Percentiles rank a stretch among this genome's conserved stretches.
Conservation (phyloP, 2,113 vertebrate genomes). For the Ptilorrhoa leucosticta region DNA sequence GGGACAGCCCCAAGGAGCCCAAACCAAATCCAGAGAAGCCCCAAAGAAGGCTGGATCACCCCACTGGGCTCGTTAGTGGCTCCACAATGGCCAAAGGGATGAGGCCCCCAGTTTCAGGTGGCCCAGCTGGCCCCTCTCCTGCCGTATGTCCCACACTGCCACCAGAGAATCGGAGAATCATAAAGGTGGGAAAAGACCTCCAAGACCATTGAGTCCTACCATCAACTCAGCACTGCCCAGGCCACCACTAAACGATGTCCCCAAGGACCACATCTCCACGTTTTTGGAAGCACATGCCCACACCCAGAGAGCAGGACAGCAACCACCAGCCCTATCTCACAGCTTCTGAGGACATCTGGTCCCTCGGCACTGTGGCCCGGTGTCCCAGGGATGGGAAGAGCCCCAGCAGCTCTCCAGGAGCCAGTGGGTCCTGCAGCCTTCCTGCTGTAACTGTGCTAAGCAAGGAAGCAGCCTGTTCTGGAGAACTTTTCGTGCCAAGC, state of each 20-base stretch:
- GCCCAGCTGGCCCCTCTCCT: background rate
- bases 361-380: background rate
- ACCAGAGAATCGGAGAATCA: background rate
- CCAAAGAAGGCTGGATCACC: background rate
- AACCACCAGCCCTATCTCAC: background rate
- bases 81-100: background rate
- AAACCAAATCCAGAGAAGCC: background rate
- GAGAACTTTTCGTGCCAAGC: background rate
- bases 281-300: background rate
- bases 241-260: background rate
- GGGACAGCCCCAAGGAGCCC: background rate
- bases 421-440: background rate
- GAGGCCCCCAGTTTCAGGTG: background rate
- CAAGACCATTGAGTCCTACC: accelerated
- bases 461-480: background rate
- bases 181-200: background rate
- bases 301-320: background rate
- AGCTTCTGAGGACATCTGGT: background rate
- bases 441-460: background rate
- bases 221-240: background rate
- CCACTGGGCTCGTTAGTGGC: too few species aligned
- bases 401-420: background rate
- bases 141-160: background rate
- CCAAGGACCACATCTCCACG: accelerated
- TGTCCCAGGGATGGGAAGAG: background rate